phyloP scores from a whole-genome alignment of 2,113 vertebrate species.

The Neopipo cinnamomea region DNA sequence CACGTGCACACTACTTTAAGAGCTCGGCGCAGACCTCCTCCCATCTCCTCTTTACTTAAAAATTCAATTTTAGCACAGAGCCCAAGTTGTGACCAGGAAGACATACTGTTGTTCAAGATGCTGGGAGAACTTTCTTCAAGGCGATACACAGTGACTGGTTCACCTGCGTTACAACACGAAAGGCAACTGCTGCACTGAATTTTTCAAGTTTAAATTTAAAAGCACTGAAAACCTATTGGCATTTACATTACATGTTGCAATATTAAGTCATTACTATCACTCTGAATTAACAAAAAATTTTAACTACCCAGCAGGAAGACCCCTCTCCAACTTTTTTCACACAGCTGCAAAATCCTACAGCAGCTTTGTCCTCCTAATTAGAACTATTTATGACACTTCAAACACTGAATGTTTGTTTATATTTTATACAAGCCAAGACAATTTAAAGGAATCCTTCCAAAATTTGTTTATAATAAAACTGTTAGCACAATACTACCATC shows the following conservation, averaged over 20 bases:
- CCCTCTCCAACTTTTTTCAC: neutral
- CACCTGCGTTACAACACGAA: constrained; percentile 73
- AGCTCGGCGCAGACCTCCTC: constrained; percentile 90
- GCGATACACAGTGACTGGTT: constrained; percentile 95
- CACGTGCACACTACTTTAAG: constrained; percentile 97
- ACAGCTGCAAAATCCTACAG: neutral
- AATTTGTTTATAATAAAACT: neutral
- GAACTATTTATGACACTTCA: neutral
- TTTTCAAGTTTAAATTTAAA: neutral
- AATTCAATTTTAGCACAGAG: constrained; percentile 98
- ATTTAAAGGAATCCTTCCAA: neutral
- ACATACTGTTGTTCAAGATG: constrained; percentile 99
- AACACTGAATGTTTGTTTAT: neutral
- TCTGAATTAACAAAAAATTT: neutral
- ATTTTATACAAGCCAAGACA: neutral
- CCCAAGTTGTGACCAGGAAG: constrained; percentile 96
- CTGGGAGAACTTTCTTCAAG: constrained; percentile 96
- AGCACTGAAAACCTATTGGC: neutral
- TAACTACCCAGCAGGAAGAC: neutral
- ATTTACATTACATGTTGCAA: neutral
- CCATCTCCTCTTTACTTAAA: constrained; percentile 98
- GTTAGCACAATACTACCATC: neutral
- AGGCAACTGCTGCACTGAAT: neutral
- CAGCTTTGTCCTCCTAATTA: neutral
- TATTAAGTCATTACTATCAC: neutral